Percentiles rank a stretch among this genome's conserved stretches.
Evolutionary conservation across 2,888 invertebrate genomes (phyloP).

Genomic region (Synanthedon myopaeformis): DNA sequence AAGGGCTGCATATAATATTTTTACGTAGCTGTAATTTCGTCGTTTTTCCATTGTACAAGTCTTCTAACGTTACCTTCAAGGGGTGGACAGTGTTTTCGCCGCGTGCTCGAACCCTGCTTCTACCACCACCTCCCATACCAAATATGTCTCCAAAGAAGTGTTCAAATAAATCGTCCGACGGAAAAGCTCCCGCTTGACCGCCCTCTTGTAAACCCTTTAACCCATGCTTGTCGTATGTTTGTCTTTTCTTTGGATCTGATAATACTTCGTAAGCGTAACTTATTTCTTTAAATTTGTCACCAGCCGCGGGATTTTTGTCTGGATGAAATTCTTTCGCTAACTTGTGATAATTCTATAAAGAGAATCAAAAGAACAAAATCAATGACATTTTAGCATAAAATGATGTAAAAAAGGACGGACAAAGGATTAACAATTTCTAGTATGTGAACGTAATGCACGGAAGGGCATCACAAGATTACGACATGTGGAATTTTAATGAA

Average conservation of each 20-base stretch:
- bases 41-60: slow-evolving; percentile 91
- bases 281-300: slow-evolving; percentile 95
- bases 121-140: slow-evolving; percentile 70
- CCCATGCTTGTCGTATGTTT: slow-evolving; percentile 88
- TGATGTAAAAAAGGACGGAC: not conserved
- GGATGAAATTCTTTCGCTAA: slow-evolving; percentile 95
- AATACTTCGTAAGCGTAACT: slow-evolving; percentile 95
- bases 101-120: slow-evolving; percentile 68
- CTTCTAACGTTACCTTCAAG: slow-evolving; percentile 87
- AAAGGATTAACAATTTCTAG: not conserved
- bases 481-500: slow-evolving; percentile 17
- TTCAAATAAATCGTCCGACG: slow-evolving; percentile 77
- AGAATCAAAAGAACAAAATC: slow-evolving; percentile 5
- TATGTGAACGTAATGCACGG: slow-evolving; percentile 12
- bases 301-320: slow-evolving; percentile 89
- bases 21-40: slow-evolving; percentile 85
- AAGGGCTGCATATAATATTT: slow-evolving; percentile 82
- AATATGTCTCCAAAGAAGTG: slow-evolving; percentile 73
- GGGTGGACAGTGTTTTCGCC: slow-evolving; percentile 89
- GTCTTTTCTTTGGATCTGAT: slow-evolving; percentile 88
- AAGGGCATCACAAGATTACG: slow-evolving; percentile 20
- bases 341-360: slow-evolving; percentile 85
- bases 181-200: slow-evolving; percentile 66
- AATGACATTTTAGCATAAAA: not conserved
- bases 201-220: slow-evolving; percentile 90